These are phyloP conservation scores for Gopherus flavomarginatus DNA, from an alignment of 2,113 vertebrate genomes.

Conservation along the genomic window DNA sequence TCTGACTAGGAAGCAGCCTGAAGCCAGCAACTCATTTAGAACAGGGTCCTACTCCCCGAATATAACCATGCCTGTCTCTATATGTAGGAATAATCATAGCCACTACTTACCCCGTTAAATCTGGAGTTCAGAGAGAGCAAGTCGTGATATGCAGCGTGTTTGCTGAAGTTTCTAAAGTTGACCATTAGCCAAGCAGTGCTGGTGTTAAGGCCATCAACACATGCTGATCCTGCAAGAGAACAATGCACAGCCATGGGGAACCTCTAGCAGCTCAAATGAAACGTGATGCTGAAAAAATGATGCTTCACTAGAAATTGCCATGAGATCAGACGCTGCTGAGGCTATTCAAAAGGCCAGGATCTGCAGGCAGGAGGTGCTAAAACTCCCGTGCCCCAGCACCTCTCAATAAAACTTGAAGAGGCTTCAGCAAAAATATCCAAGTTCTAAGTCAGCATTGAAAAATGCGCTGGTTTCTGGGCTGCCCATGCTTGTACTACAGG, in stretches of 20 bases:
- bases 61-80: not conserved
- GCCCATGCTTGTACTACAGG: not conserved
- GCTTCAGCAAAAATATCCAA: not conserved
- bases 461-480: not conserved
- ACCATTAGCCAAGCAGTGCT: not conserved
- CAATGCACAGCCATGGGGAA: not conserved
- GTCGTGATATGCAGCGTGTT: not conserved
- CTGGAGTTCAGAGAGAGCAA: conserved; percentile 4
- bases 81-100: not conserved
- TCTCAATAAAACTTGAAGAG: not conserved
- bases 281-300: not conserved
- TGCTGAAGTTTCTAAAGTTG: not conserved
- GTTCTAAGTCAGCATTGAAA: not conserved
- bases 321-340: not conserved
- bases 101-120: conserved; percentile 9
- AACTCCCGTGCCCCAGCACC: not conserved
- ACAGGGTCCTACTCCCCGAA: no score
- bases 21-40: not conserved
- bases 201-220: not conserved
- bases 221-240: not conserved
- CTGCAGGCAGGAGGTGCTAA: not conserved
- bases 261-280: no score
- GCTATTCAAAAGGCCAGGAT: not conserved
- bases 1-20: not conserved
- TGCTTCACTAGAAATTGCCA: not conserved